Evolutionary conservation across 2,888 invertebrate genomes (phyloP).

Genomic region (Nowickia ferox): DNA sequence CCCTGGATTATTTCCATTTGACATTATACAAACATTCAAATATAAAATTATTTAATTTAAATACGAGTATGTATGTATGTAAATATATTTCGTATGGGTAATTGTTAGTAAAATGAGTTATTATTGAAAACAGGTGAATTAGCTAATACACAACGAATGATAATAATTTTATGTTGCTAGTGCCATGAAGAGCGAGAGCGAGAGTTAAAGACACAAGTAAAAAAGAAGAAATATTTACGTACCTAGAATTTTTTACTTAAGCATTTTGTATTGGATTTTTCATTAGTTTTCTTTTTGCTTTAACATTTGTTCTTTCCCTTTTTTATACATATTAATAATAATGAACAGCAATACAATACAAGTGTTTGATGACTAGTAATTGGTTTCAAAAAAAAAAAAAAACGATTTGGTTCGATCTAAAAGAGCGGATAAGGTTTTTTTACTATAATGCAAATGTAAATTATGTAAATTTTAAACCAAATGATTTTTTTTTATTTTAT

Average conservation of each 20-base stretch:
- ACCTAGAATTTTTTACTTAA: slow-evolving; percentile 41
- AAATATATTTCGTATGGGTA: background rate
- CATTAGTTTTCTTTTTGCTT: background rate
- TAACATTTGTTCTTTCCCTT: background rate
- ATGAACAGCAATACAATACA: slow-evolving; percentile 10
- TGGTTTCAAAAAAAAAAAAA: background rate
- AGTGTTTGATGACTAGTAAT: slow-evolving; percentile 10
- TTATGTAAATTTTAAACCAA: background rate
- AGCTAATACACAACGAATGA: slow-evolving; percentile 15
- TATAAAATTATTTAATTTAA: background rate
- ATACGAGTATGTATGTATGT: background rate
- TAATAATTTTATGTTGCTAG: background rate
- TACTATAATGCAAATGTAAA: background rate
- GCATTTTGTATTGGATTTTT: background rate
- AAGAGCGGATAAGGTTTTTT: background rate
- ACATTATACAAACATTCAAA: slow-evolving; percentile 2
- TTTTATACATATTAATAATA: background rate
- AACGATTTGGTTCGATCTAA: background rate
- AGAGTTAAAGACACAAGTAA: background rate
- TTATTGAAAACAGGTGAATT: slow-evolving; percentile 1
- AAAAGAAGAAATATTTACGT: slow-evolving; percentile 44
- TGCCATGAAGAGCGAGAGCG: slow-evolving; percentile 7
- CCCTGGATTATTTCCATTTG: background rate
- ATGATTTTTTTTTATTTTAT: background rate
- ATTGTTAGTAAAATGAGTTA: slow-evolving; percentile 3